Percentiles rank a stretch among this genome's conserved stretches.
Conservation (phyloP, 2,888 invertebrate species). For the Pyralis farinalis region DNA sequence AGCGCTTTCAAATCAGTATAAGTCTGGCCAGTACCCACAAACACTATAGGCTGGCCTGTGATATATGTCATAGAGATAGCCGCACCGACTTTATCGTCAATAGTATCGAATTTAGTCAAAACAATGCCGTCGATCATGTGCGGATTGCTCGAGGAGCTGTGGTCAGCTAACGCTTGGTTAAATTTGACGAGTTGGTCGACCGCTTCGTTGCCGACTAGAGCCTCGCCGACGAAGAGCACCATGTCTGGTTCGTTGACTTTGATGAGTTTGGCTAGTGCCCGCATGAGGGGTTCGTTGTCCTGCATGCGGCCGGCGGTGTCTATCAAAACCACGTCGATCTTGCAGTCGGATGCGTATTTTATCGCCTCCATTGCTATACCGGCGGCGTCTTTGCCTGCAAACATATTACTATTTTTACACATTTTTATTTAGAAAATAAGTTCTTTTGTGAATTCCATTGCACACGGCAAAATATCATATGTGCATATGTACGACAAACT, state of each 20-base stretch:
- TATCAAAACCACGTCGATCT: conserved; percentile 95
- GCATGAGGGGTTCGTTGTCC: conserved; percentile 99
- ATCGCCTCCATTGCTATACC: conserved; percentile 99
- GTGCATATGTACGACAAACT: too few species aligned
- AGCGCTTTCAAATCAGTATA: conserved; percentile 98
- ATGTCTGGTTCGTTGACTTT: conserved; percentile 98
- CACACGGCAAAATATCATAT: too few species aligned
- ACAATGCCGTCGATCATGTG: conserved; percentile 99
- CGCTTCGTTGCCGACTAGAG: conserved; percentile 99
- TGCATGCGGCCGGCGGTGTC: conserved; percentile 99
- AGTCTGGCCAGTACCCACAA: conserved; percentile 99
- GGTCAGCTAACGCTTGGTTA: conserved; percentile 98
- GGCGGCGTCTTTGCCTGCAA: conserved; percentile 96
- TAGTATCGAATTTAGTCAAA: conserved; percentile 99
- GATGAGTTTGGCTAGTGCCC: conserved; percentile 97
- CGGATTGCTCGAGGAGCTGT: conserved; percentile 87
- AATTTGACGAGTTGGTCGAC: conserved; percentile 99
- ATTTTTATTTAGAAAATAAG: background rate
- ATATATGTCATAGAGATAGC: conserved; percentile 99
- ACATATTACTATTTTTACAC: too few species aligned
- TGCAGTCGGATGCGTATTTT: conserved; percentile 89
- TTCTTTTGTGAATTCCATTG: too few species aligned
- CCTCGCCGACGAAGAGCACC: conserved; percentile 99
- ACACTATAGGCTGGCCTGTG: conserved; percentile 99
- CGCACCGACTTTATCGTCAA: conserved; percentile 99